Evolutionary conservation across 2,113 vertebrate genomes (phyloP).

Genomic region (Leptobrachium ailaonicum): DNA sequence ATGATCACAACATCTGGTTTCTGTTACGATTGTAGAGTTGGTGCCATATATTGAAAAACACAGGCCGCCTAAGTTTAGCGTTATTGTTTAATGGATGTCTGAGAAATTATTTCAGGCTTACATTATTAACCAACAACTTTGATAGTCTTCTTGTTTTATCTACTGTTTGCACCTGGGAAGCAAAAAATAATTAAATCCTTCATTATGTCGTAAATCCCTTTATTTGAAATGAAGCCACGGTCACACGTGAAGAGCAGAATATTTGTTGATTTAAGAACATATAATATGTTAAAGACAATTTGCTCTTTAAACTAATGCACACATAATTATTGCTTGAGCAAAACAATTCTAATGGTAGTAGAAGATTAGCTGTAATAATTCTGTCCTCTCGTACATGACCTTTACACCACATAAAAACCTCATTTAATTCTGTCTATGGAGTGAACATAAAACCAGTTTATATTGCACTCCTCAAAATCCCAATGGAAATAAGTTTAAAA

Average conservation of each 20-base stretch:
- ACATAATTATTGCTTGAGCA: neutral
- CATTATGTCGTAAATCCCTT: neutral
- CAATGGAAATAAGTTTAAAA: constrained; percentile 36
- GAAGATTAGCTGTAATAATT: constrained; percentile 18
- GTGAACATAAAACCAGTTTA: constrained; percentile 41
- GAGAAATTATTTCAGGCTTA: too few species aligned
- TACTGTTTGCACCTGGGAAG: neutral
- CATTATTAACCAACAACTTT: neutral
- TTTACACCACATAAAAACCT: constrained; percentile 38
- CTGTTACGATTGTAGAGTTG: too few species aligned
- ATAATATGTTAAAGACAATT: neutral
- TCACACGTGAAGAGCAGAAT: neutral
- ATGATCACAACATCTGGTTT: too few species aligned
- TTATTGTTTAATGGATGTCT: too few species aligned
- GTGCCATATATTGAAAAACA: too few species aligned
- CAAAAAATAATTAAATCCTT: neutral
- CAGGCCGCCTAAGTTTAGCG: too few species aligned
- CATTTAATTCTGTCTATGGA: constrained; percentile 39
- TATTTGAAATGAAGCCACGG: neutral
- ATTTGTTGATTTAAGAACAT: neutral
- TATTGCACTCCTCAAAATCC: constrained; percentile 32
- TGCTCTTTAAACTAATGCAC: constrained; percentile 50
- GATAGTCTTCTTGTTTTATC: neutral
- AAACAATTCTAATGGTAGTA: constrained; percentile 14
- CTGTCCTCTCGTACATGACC: constrained; percentile 14